Base-by-base conservation (phyloP, 2,113 vertebrate species). In the Sinocyclocheilus anophthalmus region DNA sequence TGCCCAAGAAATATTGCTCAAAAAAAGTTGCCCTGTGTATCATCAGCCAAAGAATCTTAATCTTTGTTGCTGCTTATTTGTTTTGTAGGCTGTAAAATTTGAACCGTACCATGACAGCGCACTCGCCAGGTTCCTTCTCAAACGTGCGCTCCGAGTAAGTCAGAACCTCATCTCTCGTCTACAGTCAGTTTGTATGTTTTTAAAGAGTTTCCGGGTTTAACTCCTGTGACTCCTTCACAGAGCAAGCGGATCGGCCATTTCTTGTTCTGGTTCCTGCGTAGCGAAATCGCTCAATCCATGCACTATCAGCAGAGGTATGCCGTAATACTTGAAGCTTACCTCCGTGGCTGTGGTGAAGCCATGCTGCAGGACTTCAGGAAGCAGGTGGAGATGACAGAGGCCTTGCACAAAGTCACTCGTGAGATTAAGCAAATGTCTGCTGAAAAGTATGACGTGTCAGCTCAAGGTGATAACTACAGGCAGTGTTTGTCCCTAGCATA, bases 181-280 rank as follows among this genome's bases (percentile, higher is more conserved):
- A 8, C 9, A 42, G 14, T 53, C 26, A 45, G 16, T 33, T 50
- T 48, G 37, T 11, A 42, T 57, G 6, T 48, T 24, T 73, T 37
- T 14, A 22, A 26, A 33, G 6, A 14, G 33, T 77, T 70, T 16
- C 3, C 1, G 5, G 20, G 50, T 12, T 18, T 2, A 42, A n/a
- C 48, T 48, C 33, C 50, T 72, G 45, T 26, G 13, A 76, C 65
- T 88, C 37, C 85, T 69, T 50, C 50, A 8, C 92, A 99, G 98
- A 99, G 98, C 91, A 99, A 99, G 91, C 95, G 98, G 77, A 99
- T 99, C 0, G 98, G 98, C n/a, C 98, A 99, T 90, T 99, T 99
- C 89, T 94, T 99, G 87, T 99, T 99, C 94, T 99, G 98, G 98
- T 99, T 99, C 92, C 91, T 99, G 90, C 96, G 98, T 91, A 99